Evolutionary conservation across 1,140 invertebrate genomes (phyloP).

Genomic region (Papilio dardanus): DNA sequence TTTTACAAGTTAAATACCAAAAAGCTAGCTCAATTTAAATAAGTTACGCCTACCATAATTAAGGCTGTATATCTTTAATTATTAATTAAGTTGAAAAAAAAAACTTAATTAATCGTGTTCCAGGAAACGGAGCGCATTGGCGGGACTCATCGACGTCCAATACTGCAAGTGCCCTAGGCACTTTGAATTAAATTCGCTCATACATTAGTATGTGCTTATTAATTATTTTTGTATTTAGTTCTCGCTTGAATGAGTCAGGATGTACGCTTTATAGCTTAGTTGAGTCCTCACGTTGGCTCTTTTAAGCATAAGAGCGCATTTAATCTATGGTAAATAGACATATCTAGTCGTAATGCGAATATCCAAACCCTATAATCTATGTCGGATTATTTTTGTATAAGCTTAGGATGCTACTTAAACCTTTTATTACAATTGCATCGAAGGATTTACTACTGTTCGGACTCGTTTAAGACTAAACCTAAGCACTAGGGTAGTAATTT

Average conservation of each 20-base stretch:
- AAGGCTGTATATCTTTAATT: slow-evolving; percentile 38
- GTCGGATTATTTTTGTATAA: not conserved
- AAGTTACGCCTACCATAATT: slow-evolving; percentile 26
- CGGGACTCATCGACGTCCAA: slow-evolving; percentile 36
- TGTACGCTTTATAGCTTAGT: not conserved
- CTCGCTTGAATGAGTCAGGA: slow-evolving; percentile 16
- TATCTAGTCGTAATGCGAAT: not conserved
- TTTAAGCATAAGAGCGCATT: not conserved
- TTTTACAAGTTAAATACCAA: not conserved
- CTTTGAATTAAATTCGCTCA: slow-evolving; percentile 26
- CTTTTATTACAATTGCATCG: too few relatives aligned
- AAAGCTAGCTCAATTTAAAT: not conserved
- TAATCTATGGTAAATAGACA: not conserved
- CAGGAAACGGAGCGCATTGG: slow-evolving; percentile 47
- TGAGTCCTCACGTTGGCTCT: not conserved
- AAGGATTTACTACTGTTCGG: too few relatives aligned
- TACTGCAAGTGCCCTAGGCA: slow-evolving; percentile 13
- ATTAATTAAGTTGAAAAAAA: slow-evolving; percentile 31
- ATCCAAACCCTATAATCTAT: not conserved
- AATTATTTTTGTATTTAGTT: slow-evolving; percentile 17
- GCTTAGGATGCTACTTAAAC: too few relatives aligned
- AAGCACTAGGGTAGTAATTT: too few relatives aligned
- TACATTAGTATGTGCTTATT: slow-evolving; percentile 27
- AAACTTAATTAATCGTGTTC: slow-evolving; percentile 39
- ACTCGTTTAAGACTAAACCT: too few relatives aligned